Evolutionary conservation across 2,888 invertebrate genomes (phyloP).

Genomic region (Laspeyria flexula): DNA sequence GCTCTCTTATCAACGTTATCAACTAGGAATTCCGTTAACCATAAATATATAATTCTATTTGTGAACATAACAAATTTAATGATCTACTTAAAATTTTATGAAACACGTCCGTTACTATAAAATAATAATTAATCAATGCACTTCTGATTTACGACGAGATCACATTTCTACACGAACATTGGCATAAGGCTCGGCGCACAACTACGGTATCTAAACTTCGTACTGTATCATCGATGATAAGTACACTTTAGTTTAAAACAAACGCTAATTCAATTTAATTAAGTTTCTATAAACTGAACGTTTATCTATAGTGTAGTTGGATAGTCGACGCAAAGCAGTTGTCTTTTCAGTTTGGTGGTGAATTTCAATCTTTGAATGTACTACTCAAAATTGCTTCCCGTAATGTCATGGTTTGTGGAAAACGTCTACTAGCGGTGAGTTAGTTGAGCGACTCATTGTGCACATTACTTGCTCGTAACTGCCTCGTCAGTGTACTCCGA

Average conservation of each 20-base stretch:
- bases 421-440: too few species aligned
- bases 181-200: not conserved
- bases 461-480: not conserved
- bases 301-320: too few species aligned
- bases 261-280: too few species aligned
- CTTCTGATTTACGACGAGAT: conserved; percentile 28
- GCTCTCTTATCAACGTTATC: not conserved
- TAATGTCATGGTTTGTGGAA: too few species aligned
- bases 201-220: not conserved
- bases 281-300: too few species aligned
- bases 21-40: conserved; percentile 3
- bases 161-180: conserved; percentile 9
- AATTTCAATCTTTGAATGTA: too few species aligned
- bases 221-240: too few species aligned
- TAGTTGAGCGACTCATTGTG: too few species aligned
- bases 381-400: too few species aligned
- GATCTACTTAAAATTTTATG: conserved; percentile 1
- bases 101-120: conserved; percentile 13
- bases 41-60: not conserved
- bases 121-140: conserved; percentile 34
- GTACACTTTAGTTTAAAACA: too few species aligned
- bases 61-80: not conserved
- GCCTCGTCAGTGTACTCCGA: not conserved
- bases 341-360: too few species aligned
- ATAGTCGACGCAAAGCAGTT: too few species aligned